Evolutionary conservation across 2,797 vertebrate genomes (phyloP).

Genomic region (Sciurus carolinensis): DNA sequence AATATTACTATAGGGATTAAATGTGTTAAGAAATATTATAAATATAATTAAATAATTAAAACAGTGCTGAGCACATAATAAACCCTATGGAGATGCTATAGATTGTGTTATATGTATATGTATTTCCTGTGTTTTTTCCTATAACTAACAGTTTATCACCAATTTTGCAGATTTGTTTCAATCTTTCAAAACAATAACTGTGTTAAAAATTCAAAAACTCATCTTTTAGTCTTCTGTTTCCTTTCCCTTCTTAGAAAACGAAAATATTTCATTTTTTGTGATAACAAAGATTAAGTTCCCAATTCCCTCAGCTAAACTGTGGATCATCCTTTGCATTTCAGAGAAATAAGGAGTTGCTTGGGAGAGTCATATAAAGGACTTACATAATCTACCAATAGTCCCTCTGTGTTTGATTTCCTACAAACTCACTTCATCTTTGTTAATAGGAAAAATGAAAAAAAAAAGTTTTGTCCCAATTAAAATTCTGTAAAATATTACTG

Average conservation of each 20-base stretch:
- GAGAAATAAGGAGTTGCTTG: background rate
- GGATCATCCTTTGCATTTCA: background rate
- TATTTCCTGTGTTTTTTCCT: background rate
- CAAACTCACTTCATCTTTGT: background rate
- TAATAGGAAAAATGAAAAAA: conserved; percentile 5
- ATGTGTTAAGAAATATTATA: background rate
- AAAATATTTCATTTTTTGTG: background rate
- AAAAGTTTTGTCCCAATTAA: background rate
- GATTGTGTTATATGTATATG: background rate
- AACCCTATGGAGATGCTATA: background rate
- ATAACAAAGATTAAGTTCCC: background rate
- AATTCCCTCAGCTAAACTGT: background rate
- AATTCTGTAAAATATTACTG: background rate
- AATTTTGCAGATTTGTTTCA: background rate
- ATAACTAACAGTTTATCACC: background rate
- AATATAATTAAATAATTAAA: background rate
- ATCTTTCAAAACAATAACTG: background rate
- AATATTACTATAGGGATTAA: background rate
- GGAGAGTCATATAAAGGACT: background rate
- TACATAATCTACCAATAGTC: background rate
- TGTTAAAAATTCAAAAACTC: background rate
- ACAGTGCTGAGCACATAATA: background rate
- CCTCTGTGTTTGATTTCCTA: background rate
- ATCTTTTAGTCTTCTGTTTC: background rate
- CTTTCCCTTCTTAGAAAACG: background rate